Percentiles rank a stretch among this genome's conserved stretches.
phyloP scores from a whole-genome alignment of 2,888 invertebrate genomes.

The Protonemura montana region DNA sequence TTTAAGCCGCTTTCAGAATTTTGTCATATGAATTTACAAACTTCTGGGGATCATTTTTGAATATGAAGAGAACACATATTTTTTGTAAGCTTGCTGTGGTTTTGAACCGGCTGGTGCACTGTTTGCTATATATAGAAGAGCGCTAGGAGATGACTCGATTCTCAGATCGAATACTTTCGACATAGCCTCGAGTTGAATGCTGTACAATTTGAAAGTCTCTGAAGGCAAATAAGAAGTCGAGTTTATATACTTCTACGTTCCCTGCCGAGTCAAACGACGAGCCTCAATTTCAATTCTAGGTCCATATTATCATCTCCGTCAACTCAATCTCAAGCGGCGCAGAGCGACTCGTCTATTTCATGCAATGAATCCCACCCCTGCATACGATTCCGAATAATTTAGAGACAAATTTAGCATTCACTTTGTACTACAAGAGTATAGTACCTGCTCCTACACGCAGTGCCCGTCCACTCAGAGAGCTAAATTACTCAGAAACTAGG shows the following conservation, averaged over 20 bases:
- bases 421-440: background rate
- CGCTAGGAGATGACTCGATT: too few species aligned
- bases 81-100: background rate
- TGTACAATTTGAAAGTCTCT: too few species aligned
- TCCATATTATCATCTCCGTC: background rate
- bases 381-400: background rate
- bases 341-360: background rate
- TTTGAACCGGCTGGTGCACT: too few species aligned
- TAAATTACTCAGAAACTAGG: background rate
- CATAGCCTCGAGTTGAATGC: too few species aligned
- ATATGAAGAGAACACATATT: background rate
- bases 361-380: background rate
- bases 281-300: background rate
- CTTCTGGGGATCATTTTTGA: background rate
- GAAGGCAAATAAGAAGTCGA: too few species aligned
- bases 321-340: background rate
- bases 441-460: too few species aligned
- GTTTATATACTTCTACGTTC: too few species aligned
- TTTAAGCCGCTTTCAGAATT: background rate
- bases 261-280: background rate
- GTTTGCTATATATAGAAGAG: too few species aligned
- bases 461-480: background rate
- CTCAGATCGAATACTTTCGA: too few species aligned
- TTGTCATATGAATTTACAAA: background rate
- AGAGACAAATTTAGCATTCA: constrained; percentile 12